A percentile compares a stretch with the other conserved stretches of the same genome.
These are phyloP conservation scores for Microcebus ravelobensis DNA, from an alignment of 2,113 vertebrate species.

Conservation along the genomic window DNA sequence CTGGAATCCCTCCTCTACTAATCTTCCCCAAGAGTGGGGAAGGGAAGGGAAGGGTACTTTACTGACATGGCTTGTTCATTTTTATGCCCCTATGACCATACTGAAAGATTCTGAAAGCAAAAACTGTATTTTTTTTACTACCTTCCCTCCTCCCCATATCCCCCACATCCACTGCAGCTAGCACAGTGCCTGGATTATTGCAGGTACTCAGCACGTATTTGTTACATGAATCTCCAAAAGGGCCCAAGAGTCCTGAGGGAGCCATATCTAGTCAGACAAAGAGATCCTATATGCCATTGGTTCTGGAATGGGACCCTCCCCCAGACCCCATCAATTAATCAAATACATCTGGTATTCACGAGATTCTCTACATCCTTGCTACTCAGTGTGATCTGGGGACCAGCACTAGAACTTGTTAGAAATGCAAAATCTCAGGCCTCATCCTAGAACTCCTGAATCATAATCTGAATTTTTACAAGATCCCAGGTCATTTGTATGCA, in stretches of 20 bases:
- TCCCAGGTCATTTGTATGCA: not conserved
- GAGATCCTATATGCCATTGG: not conserved
- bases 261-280: not conserved
- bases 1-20: not conserved
- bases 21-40: not conserved
- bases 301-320: not conserved
- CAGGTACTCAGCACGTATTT: not conserved
- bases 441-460: not conserved
- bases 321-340: not conserved
- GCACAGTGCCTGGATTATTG: not conserved
- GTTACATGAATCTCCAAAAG: not conserved
- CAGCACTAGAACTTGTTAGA: not conserved
- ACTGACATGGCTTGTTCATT: not conserved
- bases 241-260: not conserved
- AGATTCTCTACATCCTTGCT: not conserved
- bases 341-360: not conserved
- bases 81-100: not conserved
- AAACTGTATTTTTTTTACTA: not conserved
- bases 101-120: not conserved
- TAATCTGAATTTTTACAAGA: not conserved
- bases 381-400: not conserved
- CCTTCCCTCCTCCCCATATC: not conserved
- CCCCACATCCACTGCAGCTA: not conserved
- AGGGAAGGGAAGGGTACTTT: not conserved
- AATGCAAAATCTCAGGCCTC: slow-evolving; percentile 5